Base-by-base conservation (phyloP, 2,888 invertebrate genomes). In the Steinernema carpocapsae region DNA sequence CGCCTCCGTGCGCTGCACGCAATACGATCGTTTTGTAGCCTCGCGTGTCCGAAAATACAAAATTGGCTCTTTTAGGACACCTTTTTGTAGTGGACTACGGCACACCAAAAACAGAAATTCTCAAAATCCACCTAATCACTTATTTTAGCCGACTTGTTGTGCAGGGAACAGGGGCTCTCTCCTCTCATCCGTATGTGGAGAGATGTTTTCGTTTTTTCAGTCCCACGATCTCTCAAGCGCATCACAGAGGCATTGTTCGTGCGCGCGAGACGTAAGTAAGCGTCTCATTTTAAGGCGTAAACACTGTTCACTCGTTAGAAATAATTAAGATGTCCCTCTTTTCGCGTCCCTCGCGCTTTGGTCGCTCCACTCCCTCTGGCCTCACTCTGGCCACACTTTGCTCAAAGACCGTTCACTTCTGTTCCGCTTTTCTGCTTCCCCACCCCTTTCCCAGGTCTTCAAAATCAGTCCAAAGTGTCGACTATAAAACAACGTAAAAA, bases 231-330 rank as follows among this genome's bases (percentile, higher is more conserved):
- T 56, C 56, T 56, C 56, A 56, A 24, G 56, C 56, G 56, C 56
- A 56, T 56, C 56, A 56, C 56, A 56, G 56, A 56, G 26, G 56
- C 56, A 56, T 56, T 56, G 56, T 56, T 56, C 22, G 26, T 6
- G 22, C 43, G 56, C 56, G 56, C 22, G n/a, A 6, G 26, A 56
- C 24, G 56, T 22, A 56, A 56, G 56, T 56, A 56, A 26, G 56
- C 56, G 26, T 56, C 56, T 56, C 56, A 56, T 56, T 56, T 56
- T 26, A 17, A 56, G 26, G 56, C 56, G 56, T 56, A 56, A 56
- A 56, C 56, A 56, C 56, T 56, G 56, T 56, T 56, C 56, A 56
- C 56, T 56, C 56, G 56, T 56, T 56, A 56, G 56, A 22, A 56
- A 56, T 56, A 56, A 56, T 56, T 56, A 56, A 56, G 56, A 56